Conservation (phyloP, 2,888 invertebrate species). For the Chelonus formosanus region DNA sequence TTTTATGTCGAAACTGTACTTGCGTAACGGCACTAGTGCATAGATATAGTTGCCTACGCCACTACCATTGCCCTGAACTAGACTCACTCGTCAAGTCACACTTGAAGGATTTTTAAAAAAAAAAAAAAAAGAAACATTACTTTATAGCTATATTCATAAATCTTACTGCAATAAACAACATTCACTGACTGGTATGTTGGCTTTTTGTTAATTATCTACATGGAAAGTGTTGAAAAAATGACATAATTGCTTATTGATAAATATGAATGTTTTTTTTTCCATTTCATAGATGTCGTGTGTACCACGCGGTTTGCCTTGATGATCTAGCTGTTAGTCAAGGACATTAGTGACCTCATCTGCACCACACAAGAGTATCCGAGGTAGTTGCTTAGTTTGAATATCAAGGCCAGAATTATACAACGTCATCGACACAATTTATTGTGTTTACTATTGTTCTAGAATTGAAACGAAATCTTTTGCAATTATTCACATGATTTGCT, state of each 20-base stretch:
- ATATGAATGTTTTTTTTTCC: no score
- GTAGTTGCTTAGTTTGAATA: conserved; percentile 9
- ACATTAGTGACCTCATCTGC: conserved; percentile 21
- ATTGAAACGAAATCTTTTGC: no score
- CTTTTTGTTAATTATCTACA: no score
- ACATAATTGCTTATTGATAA: no score
- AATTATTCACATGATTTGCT: no score
- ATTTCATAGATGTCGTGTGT: no score
- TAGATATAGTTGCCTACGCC: not conserved
- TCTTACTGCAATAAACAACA: no score
- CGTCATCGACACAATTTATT: no score
- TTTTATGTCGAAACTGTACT: conserved; percentile 36
- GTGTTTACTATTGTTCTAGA: no score
- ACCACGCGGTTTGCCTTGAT: conserved; percentile 10
- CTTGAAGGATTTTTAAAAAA: not conserved
- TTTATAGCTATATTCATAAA: no score
- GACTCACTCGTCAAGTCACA: not conserved
- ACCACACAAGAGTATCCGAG: conserved; percentile 4
- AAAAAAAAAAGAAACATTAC: not conserved
- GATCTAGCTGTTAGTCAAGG: conserved; percentile 17
- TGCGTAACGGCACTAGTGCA: conserved; percentile 31
- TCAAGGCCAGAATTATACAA: conserved; percentile 26
- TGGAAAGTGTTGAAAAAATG: no score
- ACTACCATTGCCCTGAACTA: conserved; percentile 4
- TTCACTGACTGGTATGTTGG: no score